These are phyloP conservation scores for Pseudococcus viburni DNA, from an alignment of 2,888 invertebrate genomes.

Conservation along the genomic window DNA sequence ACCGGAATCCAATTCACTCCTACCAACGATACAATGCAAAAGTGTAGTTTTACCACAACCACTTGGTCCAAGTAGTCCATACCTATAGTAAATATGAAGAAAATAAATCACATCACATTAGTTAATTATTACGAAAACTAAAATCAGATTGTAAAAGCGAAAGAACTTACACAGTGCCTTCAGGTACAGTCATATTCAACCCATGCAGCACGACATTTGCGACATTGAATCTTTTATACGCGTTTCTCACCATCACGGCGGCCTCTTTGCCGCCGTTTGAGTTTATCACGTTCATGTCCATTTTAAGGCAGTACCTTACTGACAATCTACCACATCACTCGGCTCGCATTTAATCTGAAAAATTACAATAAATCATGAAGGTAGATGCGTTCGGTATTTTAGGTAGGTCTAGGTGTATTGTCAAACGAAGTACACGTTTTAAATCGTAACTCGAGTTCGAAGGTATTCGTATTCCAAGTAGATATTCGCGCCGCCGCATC, in stretches of 20 bases:
- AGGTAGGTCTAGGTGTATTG: not conserved
- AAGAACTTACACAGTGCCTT: constrained; percentile 82
- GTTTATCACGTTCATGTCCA: constrained; percentile 61
- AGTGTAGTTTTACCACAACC: constrained; percentile 76
- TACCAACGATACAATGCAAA: constrained; percentile 73
- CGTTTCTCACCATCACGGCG: constrained; percentile 69
- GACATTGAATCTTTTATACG: constrained; percentile 69
- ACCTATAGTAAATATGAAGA: constrained; percentile 70
- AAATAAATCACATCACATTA: not conserved
- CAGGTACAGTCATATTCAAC: constrained; percentile 74
- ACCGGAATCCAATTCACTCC: constrained; percentile 72
- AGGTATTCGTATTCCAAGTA: constrained; percentile 36
- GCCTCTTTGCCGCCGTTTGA: constrained; percentile 63
- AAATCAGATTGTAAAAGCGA: not conserved
- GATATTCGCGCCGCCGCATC: not conserved
- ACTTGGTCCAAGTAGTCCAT: constrained; percentile 75
- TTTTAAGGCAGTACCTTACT: constrained; percentile 4
- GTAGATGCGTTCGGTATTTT: not conserved
- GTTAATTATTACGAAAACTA: not conserved
- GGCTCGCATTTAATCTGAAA: constrained; percentile 26
- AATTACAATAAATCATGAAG: constrained; percentile 16
- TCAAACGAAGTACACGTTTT: not conserved
- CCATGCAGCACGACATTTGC: constrained; percentile 69
- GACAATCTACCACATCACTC: constrained; percentile 23
- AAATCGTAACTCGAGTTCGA: not conserved